These are phyloP conservation scores for Helarctos malayanus DNA, from an alignment of 2,797 vertebrate genomes.

Conservation along the genomic window DNA sequence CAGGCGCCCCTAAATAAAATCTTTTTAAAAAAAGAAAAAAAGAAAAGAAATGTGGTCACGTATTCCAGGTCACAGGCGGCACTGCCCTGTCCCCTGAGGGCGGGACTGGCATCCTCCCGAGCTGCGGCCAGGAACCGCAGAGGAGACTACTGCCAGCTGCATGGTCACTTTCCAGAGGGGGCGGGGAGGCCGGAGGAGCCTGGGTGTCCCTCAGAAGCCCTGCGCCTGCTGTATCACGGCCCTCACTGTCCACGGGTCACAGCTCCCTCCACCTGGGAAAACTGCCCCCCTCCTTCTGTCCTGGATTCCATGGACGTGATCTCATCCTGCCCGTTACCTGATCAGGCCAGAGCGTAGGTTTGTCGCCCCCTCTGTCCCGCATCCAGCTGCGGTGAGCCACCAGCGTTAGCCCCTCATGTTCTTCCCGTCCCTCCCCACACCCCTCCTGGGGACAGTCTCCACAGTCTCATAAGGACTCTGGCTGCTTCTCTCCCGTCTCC, in stretches of 20 bases:
- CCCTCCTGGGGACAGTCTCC: rapidly evolving
- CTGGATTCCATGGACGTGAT: rapidly evolving
- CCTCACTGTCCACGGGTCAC: rapidly evolving
- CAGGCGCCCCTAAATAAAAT: too few relatives aligned
- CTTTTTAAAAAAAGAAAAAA: too few relatives aligned
- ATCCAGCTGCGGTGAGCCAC: too few relatives aligned
- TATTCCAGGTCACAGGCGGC: too few relatives aligned
- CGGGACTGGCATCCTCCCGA: not conserved
- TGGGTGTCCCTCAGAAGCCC: not conserved
- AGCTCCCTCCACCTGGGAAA: rapidly evolving
- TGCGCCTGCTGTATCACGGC: rapidly evolving
- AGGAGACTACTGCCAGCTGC: rapidly evolving
- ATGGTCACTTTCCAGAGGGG: not conserved
- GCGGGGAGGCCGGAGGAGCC: not conserved
- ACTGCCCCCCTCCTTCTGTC: rapidly evolving
- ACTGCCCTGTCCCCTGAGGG: not conserved
- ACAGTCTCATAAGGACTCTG: not conserved
- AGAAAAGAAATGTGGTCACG: not conserved
- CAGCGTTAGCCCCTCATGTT: rapidly evolving
- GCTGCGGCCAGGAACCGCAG: too few relatives aligned
- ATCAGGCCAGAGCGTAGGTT: too few relatives aligned
- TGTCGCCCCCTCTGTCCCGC: rapidly evolving
- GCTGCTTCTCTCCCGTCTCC: not conserved
- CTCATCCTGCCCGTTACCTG: not conserved
- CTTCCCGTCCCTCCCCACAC: rapidly evolving